Evolutionary conservation across 2,888 invertebrate species (phyloP), one percentile per base, ranked within the genome.

Genomic region (Sabatieria punctata): DNA sequence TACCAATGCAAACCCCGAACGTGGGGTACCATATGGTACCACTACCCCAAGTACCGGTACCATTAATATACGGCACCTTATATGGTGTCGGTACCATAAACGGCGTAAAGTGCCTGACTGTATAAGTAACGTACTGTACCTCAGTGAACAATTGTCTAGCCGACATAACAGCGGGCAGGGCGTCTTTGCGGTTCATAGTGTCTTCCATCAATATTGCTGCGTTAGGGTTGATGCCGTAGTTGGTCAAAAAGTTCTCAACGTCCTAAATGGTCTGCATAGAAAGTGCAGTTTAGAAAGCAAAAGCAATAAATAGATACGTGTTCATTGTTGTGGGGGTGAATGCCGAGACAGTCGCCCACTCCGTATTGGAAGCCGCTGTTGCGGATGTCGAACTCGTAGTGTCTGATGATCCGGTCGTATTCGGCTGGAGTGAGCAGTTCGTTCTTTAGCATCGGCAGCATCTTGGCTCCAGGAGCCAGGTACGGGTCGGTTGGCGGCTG

Each of bases 281-380:
- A 33, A 33, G 33, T n/a, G n/a, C n/a, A n/a, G n/a, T n/a, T n/a
- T n/a, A n/a, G n/a, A n/a, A n/a, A n/a, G n/a, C n/a, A n/a, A n/a
- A n/a, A n/a, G n/a, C n/a, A n/a, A n/a, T n/a, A n/a, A n/a, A n/a
- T n/a, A n/a, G n/a, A n/a, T n/a, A n/a, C n/a, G n/a, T n/a, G n/a
- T n/a, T n/a, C n/a, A n/a, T n/a, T 43, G 43, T 54, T 54, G 51
- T 54, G 53, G 4, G 53, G 53, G 47, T 54, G 54, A 43, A 54
- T 38, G 13, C 52, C 54, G 24, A 54, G 51, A 38, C 53, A 53
- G 46, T 53, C 53, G 23, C 53, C 53, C 6, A 53, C 48, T n/a
- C 40, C 43, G 51, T 53, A 53, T n/a, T 26, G 22, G 30, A 52
- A 43, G 23, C 53, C 53, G n/a, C 45, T 33, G n/a, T 41, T 41